Percentiles rank a stretch among this genome's conserved stretches.
Conservation (phyloP, 2,797 vertebrate species). For the Siniperca obscura region DNA sequence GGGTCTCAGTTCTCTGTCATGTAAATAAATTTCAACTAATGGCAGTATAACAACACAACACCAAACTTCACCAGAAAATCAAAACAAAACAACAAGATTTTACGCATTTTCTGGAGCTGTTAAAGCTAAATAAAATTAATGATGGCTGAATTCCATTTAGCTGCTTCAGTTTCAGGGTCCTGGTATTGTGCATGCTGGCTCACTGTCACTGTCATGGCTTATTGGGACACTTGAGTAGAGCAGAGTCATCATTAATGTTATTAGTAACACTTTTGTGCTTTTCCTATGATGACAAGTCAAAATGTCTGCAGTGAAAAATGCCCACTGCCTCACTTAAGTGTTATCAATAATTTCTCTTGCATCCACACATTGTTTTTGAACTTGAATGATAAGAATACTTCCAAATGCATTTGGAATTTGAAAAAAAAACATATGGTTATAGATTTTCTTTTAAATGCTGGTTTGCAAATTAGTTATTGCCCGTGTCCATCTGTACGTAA, state of each 20-base stretch:
- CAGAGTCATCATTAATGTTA: background rate
- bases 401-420: background rate
- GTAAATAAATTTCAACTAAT: constrained; percentile 46
- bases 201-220: background rate
- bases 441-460: constrained; percentile 16
- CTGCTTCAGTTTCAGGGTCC: background rate
- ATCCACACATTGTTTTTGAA: background rate
- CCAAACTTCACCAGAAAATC: constrained; percentile 8
- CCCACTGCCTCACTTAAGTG: background rate
- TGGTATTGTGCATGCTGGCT: background rate
- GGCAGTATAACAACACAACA: constrained; percentile 1
- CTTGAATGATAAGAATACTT: background rate
- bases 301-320: background rate
- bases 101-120: background rate
- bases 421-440: background rate
- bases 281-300: background rate
- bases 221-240: background rate
- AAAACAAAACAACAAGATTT: constrained; percentile 34
- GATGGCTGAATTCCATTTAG: background rate
- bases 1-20: constrained; percentile 46
- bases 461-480: constrained; percentile 6
- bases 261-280: background rate
- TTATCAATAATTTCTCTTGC: background rate
- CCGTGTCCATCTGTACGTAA: constrained; percentile 22
- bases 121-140: background rate